Percentiles rank a stretch among this genome's conserved stretches.
Evolutionary conservation across 2,888 invertebrate species (phyloP).

Genomic region (Eupelmus urozonus): DNA sequence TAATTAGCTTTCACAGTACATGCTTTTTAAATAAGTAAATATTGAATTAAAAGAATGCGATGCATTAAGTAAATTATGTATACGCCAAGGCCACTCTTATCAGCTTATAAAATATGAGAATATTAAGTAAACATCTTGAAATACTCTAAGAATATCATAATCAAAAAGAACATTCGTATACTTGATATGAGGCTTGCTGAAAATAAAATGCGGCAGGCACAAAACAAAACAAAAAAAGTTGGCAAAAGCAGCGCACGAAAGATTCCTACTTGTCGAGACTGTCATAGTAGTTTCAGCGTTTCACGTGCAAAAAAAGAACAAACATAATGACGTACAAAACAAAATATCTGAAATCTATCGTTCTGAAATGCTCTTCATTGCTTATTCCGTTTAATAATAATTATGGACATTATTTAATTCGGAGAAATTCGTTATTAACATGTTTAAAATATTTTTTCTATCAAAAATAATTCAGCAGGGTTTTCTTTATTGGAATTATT

Average conservation of each 20-base stretch:
- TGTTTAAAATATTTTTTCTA: too few relatives aligned
- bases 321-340: neutral
- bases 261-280: neutral
- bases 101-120: slow-evolving; percentile 26
- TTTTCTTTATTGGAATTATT: too few relatives aligned
- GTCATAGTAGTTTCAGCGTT: slow-evolving; percentile 7
- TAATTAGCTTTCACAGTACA: neutral
- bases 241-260: neutral
- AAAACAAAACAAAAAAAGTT: slow-evolving; percentile 3
- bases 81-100: slow-evolving; percentile 42
- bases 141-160: slow-evolving; percentile 29
- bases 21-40: slow-evolving; percentile 39
- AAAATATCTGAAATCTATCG: neutral
- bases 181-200: neutral
- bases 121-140: slow-evolving; percentile 23
- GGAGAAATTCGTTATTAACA: too few relatives aligned
- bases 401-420: accelerated
- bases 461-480: too few relatives aligned
- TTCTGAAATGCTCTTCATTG: neutral
- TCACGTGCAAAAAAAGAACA: slow-evolving; percentile 5
- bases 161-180: slow-evolving; percentile 2
- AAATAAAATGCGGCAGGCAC: slow-evolving; percentile 22
- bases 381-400: too few relatives aligned
- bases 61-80: slow-evolving; percentile 28
- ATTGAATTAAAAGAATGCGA: slow-evolving; percentile 17